Evolutionary conservation across 2,888 invertebrate genomes (phyloP), one percentile per base, ranked within the genome.

Genomic region (Synergus laeviventris): DNA sequence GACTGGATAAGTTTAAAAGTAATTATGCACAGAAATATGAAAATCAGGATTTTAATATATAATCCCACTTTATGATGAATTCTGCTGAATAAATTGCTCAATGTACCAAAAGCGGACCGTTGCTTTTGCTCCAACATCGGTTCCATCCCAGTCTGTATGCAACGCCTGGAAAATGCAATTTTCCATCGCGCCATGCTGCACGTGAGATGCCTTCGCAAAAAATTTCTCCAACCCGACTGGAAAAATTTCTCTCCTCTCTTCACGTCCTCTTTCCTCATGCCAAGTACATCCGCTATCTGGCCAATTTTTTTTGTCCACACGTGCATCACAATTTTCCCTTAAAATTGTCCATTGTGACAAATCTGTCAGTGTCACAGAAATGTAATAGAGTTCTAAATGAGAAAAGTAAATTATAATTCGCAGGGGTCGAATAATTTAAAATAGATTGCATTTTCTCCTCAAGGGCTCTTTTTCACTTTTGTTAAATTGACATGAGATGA

Each of bases 161-260:
- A 38, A 16, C 38, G 2, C 39, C 11, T 54, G 75, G 80, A 76
- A 83, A 80, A 81, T 83, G 74, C 82, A 83, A 83, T 83, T 83
- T 83, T 81, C 81, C 74, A 81, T 77, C 60, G 76, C 76, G 76
- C 49, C 81, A 79, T 78, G 76, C 74, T 24, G 80, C 76, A 81
- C 82, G 82, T 82, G 82, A 82, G 61, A 64, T 59, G 82, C 79
- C 81, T 82, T 42, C 64, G 31, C 11, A 62, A 18, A 64, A 64
- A 42, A 39, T 64, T 14, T 7, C 39, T 39, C 42, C 2, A 7
- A 14, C n/a, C 18, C 16, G 42, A 39, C n/a, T 4, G 36, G 18
- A n/a, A 62, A 62, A 39, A 18, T 39, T 21, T 42, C 39, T 39
- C 12, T 54, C 54, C 12, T 56, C 74, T 73, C 49, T 31, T 49